A percentile compares a stretch with the other conserved stretches of the same genome.
Conservation (phyloP, 2,888 invertebrate genomes). For the Carcina quercana region DNA sequence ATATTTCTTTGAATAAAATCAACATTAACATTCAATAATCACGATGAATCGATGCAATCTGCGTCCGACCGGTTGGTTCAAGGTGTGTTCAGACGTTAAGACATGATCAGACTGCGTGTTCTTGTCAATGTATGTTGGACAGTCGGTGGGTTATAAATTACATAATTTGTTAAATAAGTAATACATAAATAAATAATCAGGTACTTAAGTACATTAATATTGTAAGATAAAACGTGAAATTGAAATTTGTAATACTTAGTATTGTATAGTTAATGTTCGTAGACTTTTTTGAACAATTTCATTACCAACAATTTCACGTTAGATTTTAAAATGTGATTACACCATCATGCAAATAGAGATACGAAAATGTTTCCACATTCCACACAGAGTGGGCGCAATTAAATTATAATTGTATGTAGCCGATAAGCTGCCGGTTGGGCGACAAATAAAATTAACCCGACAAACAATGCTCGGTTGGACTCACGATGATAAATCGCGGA, state of each 20-base stretch:
- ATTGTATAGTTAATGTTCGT: too few species aligned
- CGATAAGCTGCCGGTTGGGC: constrained; percentile 51
- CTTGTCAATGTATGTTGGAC: neutral
- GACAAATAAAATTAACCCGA: constrained; percentile 68
- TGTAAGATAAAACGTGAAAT: too few species aligned
- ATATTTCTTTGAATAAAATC: constrained; percentile 42
- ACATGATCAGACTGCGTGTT: too few species aligned
- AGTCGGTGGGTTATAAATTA: neutral
- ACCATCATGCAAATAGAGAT: constrained; percentile 39
- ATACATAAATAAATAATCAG: constrained; percentile 9
- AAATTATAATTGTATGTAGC: constrained; percentile 53
- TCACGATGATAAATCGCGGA: constrained; percentile 61
- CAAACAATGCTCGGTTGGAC: constrained; percentile 60
- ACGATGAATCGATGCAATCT: constrained; percentile 40
- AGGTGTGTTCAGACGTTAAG: neutral
- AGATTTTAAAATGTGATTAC: constrained; percentile 28
- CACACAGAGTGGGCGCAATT: constrained; percentile 42
- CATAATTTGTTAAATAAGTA: neutral
- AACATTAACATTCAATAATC: constrained; percentile 49
- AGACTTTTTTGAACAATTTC: too few species aligned
- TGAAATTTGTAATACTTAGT: too few species aligned
- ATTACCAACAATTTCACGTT: too few species aligned
- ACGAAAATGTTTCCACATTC: constrained; percentile 57
- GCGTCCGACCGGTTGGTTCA: constrained; percentile 13
- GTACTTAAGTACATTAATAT: too few species aligned